phyloP scores from a whole-genome alignment of 1,140 invertebrate genomes.

The Lepidostoma basale region DNA sequence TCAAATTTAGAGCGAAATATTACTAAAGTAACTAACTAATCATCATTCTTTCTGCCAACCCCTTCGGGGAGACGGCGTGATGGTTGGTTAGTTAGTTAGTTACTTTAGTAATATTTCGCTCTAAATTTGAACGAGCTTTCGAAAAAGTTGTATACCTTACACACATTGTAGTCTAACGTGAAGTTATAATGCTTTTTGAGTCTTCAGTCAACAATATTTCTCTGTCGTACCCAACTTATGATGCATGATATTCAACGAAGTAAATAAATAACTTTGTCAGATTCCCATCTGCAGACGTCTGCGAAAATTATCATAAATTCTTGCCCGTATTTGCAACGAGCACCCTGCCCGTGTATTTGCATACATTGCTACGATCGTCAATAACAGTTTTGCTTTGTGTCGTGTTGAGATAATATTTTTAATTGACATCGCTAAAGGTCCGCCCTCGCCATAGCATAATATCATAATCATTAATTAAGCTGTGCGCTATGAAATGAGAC shows the following conservation, averaged over 20 bases:
- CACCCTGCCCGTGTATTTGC: slow-evolving; percentile 10
- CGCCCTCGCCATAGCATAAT: slow-evolving; percentile 16
- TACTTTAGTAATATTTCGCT: too few species aligned
- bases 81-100: too few species aligned
- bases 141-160: too few species aligned
- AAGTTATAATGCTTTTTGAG: too few species aligned
- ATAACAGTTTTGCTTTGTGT: slow-evolving; percentile 18
- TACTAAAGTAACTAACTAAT: too few species aligned
- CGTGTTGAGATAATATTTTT: slow-evolving; percentile 10
- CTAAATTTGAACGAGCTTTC: too few species aligned
- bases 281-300: neutral
- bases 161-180: too few species aligned
- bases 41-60: too few species aligned
- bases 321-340: neutral
- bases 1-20: too few species aligned
- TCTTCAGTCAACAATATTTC: too few species aligned
- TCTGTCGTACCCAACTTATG: too few species aligned
- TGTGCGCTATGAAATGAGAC: neutral
- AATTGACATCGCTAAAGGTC: neutral
- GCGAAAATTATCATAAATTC: slow-evolving; percentile 19
- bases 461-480: slow-evolving; percentile 23
- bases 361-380: slow-evolving; percentile 15
- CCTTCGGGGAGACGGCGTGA: too few species aligned
- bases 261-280: slow-evolving; percentile 5
- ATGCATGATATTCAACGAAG: neutral